Conservation (phyloP, 35 echinoderm and acorn worm species). For the Apostichopus californicus region DNA sequence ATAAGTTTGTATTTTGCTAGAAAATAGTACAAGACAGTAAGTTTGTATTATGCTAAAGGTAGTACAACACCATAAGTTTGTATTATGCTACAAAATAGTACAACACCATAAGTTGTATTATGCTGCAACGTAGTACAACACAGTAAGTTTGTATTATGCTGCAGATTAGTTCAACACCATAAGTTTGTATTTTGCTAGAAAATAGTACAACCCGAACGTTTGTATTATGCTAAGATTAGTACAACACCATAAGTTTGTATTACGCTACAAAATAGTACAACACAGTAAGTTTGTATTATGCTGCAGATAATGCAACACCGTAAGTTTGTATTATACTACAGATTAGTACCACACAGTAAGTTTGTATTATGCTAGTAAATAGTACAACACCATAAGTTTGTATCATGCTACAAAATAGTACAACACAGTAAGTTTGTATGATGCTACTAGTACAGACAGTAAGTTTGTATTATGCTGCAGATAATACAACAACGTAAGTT, state of each 20-base stretch:
- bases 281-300: too few species aligned
- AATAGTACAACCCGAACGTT: too few species aligned
- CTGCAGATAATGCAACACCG: constrained; percentile 70
- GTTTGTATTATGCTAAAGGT: neutral
- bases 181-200: too few species aligned
- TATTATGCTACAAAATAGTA: too few species aligned
- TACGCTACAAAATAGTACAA: too few species aligned
- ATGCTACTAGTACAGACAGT: neutral
- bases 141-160: constrained; percentile 44
- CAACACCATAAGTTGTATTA: too few species aligned
- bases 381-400: too few species aligned
- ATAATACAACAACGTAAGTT: too few species aligned
- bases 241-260: too few species aligned
- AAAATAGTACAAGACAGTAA: constrained; percentile 66
- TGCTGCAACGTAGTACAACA: constrained; percentile 41
- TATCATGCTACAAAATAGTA: neutral
- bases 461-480: neutral
- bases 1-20: too few species aligned
- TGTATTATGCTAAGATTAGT: too few species aligned
- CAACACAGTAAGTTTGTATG: constrained; percentile 63
- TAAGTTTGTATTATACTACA: constrained; percentile 10
- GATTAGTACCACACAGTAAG: neutral
- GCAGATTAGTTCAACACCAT: neutral
- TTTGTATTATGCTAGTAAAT: too few species aligned
- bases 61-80: neutral